Conservation (phyloP, 92 coral and sea anemone species). For the Desmophyllum pertusum region DNA sequence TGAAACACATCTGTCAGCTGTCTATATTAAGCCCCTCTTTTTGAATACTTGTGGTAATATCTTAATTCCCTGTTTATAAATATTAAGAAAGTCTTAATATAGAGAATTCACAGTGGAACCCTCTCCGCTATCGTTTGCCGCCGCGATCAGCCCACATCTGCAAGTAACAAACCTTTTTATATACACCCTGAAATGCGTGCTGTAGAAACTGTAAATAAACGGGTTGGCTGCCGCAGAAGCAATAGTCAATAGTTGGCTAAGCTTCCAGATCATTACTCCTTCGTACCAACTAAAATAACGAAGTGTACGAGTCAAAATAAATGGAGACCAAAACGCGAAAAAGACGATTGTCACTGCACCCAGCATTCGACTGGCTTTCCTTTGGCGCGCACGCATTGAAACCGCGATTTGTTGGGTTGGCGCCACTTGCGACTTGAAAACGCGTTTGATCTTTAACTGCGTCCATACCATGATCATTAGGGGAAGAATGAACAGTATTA, state of each 20-base stretch:
- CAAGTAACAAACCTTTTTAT: constrained; percentile 71
- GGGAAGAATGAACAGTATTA: constrained; percentile 62
- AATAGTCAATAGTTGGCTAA: constrained; percentile 62
- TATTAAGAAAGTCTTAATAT: not conserved
- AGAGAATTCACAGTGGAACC: constrained; percentile 24
- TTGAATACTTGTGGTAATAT: not conserved
- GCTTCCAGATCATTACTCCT: constrained; percentile 65
- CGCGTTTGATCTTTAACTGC: constrained; percentile 64
- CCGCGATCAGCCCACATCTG: constrained; percentile 44
- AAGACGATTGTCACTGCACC: constrained; percentile 56
- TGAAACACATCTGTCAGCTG: not conserved
- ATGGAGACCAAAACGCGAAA: constrained; percentile 72
- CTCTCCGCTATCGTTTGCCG: constrained; percentile 1
- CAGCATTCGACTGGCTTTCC: constrained; percentile 73
- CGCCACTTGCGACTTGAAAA: constrained; percentile 66
- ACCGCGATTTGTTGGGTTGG: constrained; percentile 64
- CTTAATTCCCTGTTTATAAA: not conserved
- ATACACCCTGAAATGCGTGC: constrained; percentile 65
- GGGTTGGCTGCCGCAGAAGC: constrained; percentile 85
- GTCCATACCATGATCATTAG: constrained; percentile 67
- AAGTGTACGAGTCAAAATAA: constrained; percentile 69
- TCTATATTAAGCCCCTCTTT: not conserved
- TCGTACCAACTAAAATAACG: constrained; percentile 69
- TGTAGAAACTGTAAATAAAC: constrained; percentile 79
- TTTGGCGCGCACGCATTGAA: constrained; percentile 62